Percentiles rank a stretch among this genome's conserved stretches.
phyloP scores from a whole-genome alignment of 2,113 vertebrate genomes.

The Butastur rufipennis region DNA sequence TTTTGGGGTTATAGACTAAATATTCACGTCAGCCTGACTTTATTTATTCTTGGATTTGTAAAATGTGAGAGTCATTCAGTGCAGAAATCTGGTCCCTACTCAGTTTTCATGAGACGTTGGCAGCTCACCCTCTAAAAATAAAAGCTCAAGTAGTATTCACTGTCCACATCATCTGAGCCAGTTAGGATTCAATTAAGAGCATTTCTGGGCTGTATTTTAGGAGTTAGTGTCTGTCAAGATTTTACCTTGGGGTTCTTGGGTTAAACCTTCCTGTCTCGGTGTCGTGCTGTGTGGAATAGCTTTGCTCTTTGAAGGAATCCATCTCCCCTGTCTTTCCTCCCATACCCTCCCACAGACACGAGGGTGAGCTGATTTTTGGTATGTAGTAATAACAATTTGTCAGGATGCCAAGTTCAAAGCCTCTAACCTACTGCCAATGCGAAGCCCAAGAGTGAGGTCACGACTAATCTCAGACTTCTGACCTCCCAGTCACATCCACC shows the following conservation, averaged over 20 bases:
- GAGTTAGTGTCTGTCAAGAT: not conserved
- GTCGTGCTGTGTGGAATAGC: conserved; percentile 38
- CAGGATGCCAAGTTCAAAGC: conserved; percentile 66
- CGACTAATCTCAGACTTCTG: conserved; percentile 21
- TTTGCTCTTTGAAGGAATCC: conserved; percentile 33
- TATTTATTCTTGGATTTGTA: not conserved
- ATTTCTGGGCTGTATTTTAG: conserved; percentile 25
- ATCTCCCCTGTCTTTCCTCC: not conserved
- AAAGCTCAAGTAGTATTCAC: not conserved
- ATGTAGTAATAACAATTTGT: conserved; percentile 42
- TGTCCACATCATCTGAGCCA: not conserved
- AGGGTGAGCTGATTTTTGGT: conserved; percentile 14
- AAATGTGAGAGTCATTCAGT: not conserved
- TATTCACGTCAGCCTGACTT: not conserved
- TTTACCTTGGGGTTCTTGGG: conserved; percentile 12
- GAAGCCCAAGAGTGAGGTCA: conserved; percentile 41
- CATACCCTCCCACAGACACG: not conserved
- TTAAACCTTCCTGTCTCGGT: not conserved
- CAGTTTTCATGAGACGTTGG: not conserved
- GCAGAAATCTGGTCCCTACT: not conserved
- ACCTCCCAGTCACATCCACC: conserved; percentile 17
- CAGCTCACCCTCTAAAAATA: not conserved
- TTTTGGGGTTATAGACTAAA: not conserved
- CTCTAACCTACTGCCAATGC: not conserved
- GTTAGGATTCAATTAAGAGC: conserved; percentile 6